Percentiles rank a stretch among this genome's conserved stretches.
phyloP scores from a whole-genome alignment of 2,888 invertebrate genomes.

The Latrodectus elegans region DNA sequence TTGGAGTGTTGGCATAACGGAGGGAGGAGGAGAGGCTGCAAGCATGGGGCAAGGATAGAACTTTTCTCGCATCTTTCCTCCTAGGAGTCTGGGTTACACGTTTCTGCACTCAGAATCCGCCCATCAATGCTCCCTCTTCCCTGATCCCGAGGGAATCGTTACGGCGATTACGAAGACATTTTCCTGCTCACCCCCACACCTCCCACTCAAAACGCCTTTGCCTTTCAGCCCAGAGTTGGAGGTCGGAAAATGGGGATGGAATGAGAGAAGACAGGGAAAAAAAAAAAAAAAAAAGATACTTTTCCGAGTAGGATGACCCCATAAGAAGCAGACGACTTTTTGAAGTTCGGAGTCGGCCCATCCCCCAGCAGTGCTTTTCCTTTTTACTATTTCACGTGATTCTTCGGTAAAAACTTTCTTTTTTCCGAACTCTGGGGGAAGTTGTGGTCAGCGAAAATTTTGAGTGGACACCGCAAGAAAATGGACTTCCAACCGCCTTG shows the following conservation, averaged over 20 bases:
- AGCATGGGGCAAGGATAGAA: slow-evolving; percentile 7
- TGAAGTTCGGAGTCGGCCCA: background rate
- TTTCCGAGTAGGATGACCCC: background rate
- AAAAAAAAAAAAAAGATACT: no score
- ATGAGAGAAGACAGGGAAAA: background rate
- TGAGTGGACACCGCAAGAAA: no score
- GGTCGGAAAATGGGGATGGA: background rate
- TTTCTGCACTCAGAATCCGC: slow-evolving; percentile 55
- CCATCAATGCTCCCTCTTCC: slow-evolving; percentile 38
- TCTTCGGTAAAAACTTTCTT: no score
- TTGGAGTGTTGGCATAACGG: background rate
- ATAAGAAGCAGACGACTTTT: background rate
- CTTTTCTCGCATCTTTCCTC: slow-evolving; percentile 18
- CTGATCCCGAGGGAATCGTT: slow-evolving; percentile 44
- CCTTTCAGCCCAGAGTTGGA: background rate
- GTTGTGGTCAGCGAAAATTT: no score
- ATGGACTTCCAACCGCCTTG: no score
- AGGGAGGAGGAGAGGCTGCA: background rate
- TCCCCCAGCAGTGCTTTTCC: no score
- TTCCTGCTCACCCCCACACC: slow-evolving; percentile 42
- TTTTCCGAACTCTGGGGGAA: no score
- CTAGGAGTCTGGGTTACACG: slow-evolving; percentile 32
- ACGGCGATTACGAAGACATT: slow-evolving; percentile 62
- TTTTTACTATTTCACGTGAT: no score
- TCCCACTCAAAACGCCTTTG: slow-evolving; percentile 15